Conservation (phyloP, 2,113 vertebrate species). For the Cyanistes caeruleus region DNA sequence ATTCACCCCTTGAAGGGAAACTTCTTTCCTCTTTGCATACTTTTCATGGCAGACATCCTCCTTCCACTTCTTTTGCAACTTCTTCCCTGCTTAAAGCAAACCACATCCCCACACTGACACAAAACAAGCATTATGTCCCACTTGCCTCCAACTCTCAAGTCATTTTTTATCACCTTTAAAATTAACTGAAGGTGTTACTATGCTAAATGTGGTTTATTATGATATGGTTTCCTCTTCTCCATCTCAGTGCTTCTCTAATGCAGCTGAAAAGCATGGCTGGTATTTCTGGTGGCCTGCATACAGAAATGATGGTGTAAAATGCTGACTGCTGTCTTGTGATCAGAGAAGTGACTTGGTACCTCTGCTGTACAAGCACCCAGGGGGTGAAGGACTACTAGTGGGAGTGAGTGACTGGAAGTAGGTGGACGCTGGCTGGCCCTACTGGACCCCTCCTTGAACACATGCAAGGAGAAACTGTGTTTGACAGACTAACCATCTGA, state of each 20-base stretch:
- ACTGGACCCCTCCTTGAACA: neutral
- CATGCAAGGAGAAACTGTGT: neutral
- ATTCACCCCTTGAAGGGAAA: neutral
- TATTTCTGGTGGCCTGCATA: neutral
- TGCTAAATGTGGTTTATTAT: neutral
- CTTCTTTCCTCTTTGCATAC: neutral
- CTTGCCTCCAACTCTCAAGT: neutral
- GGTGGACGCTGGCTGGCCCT: neutral
- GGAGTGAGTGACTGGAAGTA: neutral
- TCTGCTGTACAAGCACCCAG: neutral
- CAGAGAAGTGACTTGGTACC: neutral
- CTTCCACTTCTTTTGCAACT: neutral
- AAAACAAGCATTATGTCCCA: neutral
- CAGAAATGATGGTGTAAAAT: neutral
- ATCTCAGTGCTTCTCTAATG: neutral
- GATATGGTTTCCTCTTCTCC: neutral
- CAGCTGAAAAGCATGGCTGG: neutral
- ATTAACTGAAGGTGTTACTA: neutral
- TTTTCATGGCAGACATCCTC: neutral
- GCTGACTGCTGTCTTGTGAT: neutral
- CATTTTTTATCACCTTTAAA: neutral
- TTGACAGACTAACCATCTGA: neutral
- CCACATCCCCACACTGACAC: neutral
- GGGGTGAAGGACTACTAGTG: neutral
- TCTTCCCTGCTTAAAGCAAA: neutral